Evolutionary conservation across 2,113 vertebrate genomes (phyloP).

Genomic region (Myiagra hebetior): DNA sequence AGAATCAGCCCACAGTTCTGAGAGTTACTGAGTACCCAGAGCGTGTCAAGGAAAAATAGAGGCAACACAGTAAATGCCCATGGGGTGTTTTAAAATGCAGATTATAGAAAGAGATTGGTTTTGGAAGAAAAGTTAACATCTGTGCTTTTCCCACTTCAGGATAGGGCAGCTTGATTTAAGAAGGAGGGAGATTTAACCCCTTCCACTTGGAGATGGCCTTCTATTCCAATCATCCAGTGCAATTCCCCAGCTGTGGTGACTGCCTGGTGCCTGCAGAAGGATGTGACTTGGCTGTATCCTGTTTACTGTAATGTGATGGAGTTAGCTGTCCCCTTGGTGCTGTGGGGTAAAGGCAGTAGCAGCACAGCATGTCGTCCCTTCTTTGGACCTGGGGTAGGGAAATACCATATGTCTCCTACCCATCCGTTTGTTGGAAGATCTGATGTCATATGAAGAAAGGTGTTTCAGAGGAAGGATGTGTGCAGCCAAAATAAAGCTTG

Average conservation of each 20-base stretch:
- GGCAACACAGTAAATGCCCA: neutral
- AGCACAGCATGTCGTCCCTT: neutral
- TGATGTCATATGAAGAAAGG: conserved; percentile 31
- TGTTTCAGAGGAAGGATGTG: conserved; percentile 51
- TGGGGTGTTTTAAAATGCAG: neutral
- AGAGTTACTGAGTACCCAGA: neutral
- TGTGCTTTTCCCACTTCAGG: neutral
- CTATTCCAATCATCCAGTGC: neutral
- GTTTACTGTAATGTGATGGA: neutral
- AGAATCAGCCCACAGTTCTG: neutral
- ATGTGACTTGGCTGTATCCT: conserved; percentile 20
- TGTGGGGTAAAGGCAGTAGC: neutral
- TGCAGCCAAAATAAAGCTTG: neutral
- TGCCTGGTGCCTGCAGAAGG: neutral
- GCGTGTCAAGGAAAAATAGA: neutral
- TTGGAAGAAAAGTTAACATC: neutral
- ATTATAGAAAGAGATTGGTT: neutral
- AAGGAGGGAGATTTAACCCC: neutral
- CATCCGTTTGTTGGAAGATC: neutral
- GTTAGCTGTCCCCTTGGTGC: neutral
- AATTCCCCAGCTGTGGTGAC: neutral
- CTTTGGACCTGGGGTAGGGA: neutral
- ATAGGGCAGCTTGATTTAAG: neutral
- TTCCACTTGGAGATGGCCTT: neutral
- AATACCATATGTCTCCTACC: neutral